Base-by-base conservation (phyloP, 2,797 vertebrate species). In the Cygnus olor region DNA sequence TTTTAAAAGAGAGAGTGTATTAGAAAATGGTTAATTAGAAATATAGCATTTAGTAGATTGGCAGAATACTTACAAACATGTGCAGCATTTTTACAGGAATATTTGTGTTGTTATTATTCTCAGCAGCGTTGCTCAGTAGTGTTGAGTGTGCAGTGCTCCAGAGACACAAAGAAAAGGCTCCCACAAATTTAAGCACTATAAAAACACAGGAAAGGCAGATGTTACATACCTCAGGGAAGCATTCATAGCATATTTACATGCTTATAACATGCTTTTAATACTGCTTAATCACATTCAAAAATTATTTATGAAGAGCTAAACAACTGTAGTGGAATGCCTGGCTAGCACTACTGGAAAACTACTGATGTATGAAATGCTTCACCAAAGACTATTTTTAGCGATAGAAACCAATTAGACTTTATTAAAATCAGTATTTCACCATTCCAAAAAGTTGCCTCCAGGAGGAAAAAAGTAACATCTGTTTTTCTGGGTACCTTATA, bases 321-420 rank as follows among this genome's bases (percentile, higher is more conserved):
- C 79, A 80, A 71, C 61, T 71, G 11, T 60, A 64, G 0, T 53
- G 30, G 47, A 93, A 81, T 27, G 42, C 40, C 44, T 85, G 57
- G 45, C 42, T 83, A 70, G 47, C 45, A 65, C 27, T 91, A 40
- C 65, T 90, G 60, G 61, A 89, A 94, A 90, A 72, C 80, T 69
- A 47, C 2, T 89, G 22, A 85, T 73, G 61, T 87, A 45, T 69
- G 60, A 87, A 94, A 65, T 61, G 10, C 34, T 78, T 88, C 83
- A 80, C 18, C 16, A 83, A 88, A 85, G 53, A 80, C 61, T 87
- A 40, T 94, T 91, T 89, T 93, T 83, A 88, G 38, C 54, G 79
- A 3, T 80, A 81, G 42, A 51, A 58, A 77, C 84, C 78, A 92
- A 74, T 73, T 42, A 18, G 18, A 34, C 11, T 74, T 92, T 82